phyloP scores from a whole-genome alignment of 30 jellyfish, hydroid and myxozoan species.

The Chrysaora quinquecirrha region DNA sequence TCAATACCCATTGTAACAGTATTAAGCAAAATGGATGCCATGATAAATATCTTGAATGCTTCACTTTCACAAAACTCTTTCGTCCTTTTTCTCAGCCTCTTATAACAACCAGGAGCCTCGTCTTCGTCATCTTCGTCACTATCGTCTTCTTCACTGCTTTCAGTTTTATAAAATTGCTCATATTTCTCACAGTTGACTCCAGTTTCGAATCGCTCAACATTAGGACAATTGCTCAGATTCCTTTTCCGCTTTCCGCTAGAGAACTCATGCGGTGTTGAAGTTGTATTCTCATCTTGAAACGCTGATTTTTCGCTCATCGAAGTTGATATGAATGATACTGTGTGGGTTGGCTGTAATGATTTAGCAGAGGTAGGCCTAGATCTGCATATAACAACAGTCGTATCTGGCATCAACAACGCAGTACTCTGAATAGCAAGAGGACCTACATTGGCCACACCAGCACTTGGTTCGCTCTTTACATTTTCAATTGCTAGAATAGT shows the following conservation, averaged over 20 bases:
- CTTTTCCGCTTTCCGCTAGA: conserved; percentile 23
- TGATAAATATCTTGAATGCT: conserved; percentile 71
- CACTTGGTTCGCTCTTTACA: conserved; percentile 54
- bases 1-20: conserved; percentile 97
- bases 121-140: conserved; percentile 75
- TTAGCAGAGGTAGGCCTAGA: conserved; percentile 69
- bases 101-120: conserved; percentile 50
- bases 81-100: conserved; percentile 35
- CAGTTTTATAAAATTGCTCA: conserved; percentile 50
- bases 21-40: conserved; percentile 88
- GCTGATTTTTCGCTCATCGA: conserved; percentile 49
- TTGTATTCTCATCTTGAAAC: conserved; percentile 43
- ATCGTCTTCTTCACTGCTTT: conserved; percentile 49
- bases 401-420: conserved; percentile 93
- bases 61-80: conserved; percentile 75
- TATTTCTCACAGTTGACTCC: conserved; percentile 51
- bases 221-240: conserved; percentile 22
- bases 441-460: conserved; percentile 58
- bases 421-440: conserved; percentile 76
- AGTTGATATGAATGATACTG: conserved; percentile 87
- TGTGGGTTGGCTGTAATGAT: conserved; percentile 76
- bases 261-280: conserved; percentile 29
- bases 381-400: conserved; percentile 93
- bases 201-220: conserved; percentile 44
- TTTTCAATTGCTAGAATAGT: conserved; percentile 61